These are phyloP conservation scores for Lota lota DNA, from an alignment of 2,113 vertebrate species.

Conservation along the genomic window DNA sequence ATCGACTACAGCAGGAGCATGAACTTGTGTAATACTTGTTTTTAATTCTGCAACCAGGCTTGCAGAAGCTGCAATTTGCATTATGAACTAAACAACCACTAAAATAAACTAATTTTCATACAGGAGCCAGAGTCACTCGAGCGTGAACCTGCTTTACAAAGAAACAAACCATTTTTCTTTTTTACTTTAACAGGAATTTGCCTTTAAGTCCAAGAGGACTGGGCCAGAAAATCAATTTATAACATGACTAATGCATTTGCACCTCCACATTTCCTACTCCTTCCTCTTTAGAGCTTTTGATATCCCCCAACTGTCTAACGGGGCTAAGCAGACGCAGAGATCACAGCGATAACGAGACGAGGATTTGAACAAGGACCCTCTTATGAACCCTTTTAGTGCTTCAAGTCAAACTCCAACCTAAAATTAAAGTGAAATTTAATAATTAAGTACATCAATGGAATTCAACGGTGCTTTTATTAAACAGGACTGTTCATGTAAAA, in stretches of 20 bases:
- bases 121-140: not conserved
- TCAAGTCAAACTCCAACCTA: conserved; percentile 37
- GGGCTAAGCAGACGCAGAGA: conserved; percentile 36
- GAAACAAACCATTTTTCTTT: conserved; percentile 44
- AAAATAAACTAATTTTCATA: conserved; percentile 14
- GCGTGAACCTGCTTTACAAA: conserved; percentile 31
- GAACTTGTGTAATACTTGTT: not conserved
- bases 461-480: conserved; percentile 26
- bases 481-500: conserved; percentile 13
- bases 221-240: conserved; percentile 66
- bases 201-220: conserved; percentile 44
- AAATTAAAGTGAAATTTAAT: conserved; percentile 45
- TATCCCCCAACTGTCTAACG: conserved; percentile 44
- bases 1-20: not conserved
- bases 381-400: conserved; percentile 27
- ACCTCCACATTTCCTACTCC: conserved; percentile 48
- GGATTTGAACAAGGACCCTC: conserved; percentile 32
- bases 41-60: too few relatives aligned
- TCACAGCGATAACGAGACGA: conserved; percentile 47
- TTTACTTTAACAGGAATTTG: conserved; percentile 38
- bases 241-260: conserved; percentile 58
- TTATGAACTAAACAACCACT: conserved; percentile 1
- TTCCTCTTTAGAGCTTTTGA: conserved; percentile 48
- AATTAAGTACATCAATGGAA: conserved; percentile 40
- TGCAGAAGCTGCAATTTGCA: not conserved